Evolutionary conservation across 2,888 invertebrate genomes (phyloP).

Genomic region (Scaptodrosophila latifasciaeformis): DNA sequence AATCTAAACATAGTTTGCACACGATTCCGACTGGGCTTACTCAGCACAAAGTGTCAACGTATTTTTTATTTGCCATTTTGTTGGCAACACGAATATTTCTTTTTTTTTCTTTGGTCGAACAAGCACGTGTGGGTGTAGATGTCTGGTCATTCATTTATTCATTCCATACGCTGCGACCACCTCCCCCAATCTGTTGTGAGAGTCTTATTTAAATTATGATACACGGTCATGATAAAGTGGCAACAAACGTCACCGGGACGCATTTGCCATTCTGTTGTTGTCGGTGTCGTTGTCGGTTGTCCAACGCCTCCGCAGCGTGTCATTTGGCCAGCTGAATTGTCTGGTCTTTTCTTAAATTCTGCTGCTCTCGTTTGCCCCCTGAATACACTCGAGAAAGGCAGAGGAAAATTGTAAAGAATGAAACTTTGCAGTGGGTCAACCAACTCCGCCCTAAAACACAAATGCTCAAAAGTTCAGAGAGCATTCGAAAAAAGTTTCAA

Average conservation of each 20-base stretch:
- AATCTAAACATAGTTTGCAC: conserved; percentile 50
- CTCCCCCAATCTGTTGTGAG: conserved; percentile 1
- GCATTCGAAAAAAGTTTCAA: background rate
- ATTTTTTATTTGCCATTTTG: background rate
- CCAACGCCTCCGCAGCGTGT: conserved; percentile 40
- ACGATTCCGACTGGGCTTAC: conserved; percentile 47
- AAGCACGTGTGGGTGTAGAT: conserved; percentile 43
- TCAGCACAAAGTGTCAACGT: conserved; percentile 60
- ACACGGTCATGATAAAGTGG: conserved; percentile 60
- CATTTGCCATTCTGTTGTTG: conserved; percentile 33
- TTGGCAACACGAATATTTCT: no score
- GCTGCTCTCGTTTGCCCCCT: no score
- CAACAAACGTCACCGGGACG: conserved; percentile 55
- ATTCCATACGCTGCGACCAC: no score
- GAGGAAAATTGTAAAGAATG: no score
- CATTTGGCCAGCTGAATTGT: conserved; percentile 13
- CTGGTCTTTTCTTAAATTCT: no score
- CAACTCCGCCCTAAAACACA: no score
- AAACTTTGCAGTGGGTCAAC: no score
- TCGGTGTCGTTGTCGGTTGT: conserved; percentile 10
- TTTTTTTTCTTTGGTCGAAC: no score
- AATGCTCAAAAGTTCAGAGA: conserved; percentile 11
- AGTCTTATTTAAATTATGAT: conserved; percentile 64
- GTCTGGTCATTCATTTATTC: conserved; percentile 3
- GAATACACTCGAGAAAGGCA: no score